phyloP scores from a whole-genome alignment of 2,888 invertebrate genomes.

The Dasypolia templi region DNA sequence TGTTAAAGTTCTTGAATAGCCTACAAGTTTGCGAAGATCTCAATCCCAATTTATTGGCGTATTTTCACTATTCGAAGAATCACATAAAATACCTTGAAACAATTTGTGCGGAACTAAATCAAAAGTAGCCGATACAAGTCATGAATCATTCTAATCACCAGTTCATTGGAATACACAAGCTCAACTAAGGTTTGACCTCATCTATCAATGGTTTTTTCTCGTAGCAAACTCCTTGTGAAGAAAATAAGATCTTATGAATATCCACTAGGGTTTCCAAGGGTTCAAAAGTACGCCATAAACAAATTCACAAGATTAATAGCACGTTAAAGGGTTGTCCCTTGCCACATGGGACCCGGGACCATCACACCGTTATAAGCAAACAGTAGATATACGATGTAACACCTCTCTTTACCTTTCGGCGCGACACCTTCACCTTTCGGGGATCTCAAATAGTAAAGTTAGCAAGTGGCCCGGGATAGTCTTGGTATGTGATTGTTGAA shows the following conservation, averaged over 20 bases:
- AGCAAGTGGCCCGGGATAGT: background rate
- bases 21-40: constrained; percentile 8
- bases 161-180: background rate
- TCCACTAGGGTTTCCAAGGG: background rate
- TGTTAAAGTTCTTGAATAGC: constrained; percentile 37
- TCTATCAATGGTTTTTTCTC: background rate
- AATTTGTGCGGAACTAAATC: background rate
- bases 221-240: background rate
- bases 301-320: constrained; percentile 32
- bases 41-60: background rate
- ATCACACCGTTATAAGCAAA: constrained; percentile 11
- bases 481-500: background rate
- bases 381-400: constrained; percentile 21
- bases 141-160: constrained; percentile 9
- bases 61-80: constrained; percentile 14
- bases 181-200: background rate
- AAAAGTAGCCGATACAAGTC: background rate
- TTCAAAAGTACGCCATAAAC: constrained; percentile 3
- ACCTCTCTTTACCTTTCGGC: constrained; percentile 1
- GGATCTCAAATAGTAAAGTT: constrained; percentile 1
- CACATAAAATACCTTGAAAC: constrained; percentile 3
- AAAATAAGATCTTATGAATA: background rate
- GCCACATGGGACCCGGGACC: constrained; percentile 5
- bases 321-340: background rate
- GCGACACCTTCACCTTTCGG: background rate